These are phyloP conservation scores for Patella vulgata DNA, from an alignment of 1,140 invertebrate genomes.

Conservation along the genomic window DNA sequence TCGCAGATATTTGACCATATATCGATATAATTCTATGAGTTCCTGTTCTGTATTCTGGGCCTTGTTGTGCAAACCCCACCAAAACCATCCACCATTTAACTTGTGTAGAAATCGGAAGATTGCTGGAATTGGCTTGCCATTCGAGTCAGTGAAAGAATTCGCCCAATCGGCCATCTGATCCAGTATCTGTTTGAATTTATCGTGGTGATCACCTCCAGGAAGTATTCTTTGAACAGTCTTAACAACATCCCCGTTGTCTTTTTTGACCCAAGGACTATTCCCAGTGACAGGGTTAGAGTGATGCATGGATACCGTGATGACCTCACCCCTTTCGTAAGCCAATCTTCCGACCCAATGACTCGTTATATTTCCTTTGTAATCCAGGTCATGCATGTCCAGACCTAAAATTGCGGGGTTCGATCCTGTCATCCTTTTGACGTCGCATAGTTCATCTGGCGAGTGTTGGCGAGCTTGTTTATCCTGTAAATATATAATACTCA, in stretches of 20 bases:
- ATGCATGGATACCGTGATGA: neutral
- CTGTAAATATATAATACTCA: too few relatives aligned
- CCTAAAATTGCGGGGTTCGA: too few relatives aligned
- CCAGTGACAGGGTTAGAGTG: slow-evolving; percentile 1
- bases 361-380: neutral
- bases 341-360: neutral
- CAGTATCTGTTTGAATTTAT: neutral
- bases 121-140: slow-evolving; percentile 18
- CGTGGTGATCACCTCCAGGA: neutral
- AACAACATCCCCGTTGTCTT: neutral
- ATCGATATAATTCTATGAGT: slow-evolving; percentile 14
- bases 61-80: too few relatives aligned
- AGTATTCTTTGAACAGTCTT: neutral
- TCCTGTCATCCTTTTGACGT: too few relatives aligned
- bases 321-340: neutral
- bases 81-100: slow-evolving; percentile 21
- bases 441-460: too few relatives aligned
- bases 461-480: too few relatives aligned
- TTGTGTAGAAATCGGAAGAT: slow-evolving; percentile 23
- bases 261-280: too few relatives aligned
- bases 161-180: slow-evolving; percentile 1
- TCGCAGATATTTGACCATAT: slow-evolving; percentile 18
- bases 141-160: neutral
- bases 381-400: too few relatives aligned
- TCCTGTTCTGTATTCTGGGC: slow-evolving; percentile 17